Conservation (phyloP, 2,113 vertebrate genomes). For the Platycercus adscitus region DNA sequence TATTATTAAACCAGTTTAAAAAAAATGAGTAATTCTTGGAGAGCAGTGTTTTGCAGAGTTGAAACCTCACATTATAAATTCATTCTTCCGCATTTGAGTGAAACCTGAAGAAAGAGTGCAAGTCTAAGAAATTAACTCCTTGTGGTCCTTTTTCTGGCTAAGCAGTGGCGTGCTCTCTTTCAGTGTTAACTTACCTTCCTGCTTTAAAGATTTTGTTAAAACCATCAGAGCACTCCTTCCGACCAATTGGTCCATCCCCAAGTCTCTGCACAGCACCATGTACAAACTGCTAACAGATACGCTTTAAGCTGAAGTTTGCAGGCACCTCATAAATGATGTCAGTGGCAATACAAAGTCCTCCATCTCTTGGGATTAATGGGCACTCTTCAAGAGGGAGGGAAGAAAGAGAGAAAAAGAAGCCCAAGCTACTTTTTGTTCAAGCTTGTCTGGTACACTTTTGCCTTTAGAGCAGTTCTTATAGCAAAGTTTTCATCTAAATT, state of each 20-base stretch:
- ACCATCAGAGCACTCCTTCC: background rate
- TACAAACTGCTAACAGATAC: background rate
- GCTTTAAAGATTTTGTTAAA: background rate
- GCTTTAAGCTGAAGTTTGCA: background rate
- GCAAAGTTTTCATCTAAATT: background rate
- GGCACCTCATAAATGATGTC: background rate
- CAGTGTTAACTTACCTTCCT: background rate
- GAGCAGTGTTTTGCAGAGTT: background rate
- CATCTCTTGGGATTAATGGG: background rate
- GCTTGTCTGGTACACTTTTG: background rate
- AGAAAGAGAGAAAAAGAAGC: background rate
- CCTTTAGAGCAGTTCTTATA: background rate
- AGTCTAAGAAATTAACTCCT: background rate
- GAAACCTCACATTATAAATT: constrained; percentile 3
- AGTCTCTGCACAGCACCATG: background rate
- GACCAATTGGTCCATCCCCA: background rate
- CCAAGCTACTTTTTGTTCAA: background rate
- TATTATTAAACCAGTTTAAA: constrained; percentile 12
- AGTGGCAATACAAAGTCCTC: background rate
- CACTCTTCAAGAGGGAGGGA: rapidly evolving
- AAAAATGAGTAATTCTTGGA: background rate
- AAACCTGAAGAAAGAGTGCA: background rate
- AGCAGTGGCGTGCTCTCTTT: background rate
- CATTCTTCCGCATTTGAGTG: constrained; percentile 14
- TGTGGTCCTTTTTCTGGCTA: background rate